Evolutionary conservation across 2,888 invertebrate species (phyloP).

Genomic region (Sialis fuliginosa): DNA sequence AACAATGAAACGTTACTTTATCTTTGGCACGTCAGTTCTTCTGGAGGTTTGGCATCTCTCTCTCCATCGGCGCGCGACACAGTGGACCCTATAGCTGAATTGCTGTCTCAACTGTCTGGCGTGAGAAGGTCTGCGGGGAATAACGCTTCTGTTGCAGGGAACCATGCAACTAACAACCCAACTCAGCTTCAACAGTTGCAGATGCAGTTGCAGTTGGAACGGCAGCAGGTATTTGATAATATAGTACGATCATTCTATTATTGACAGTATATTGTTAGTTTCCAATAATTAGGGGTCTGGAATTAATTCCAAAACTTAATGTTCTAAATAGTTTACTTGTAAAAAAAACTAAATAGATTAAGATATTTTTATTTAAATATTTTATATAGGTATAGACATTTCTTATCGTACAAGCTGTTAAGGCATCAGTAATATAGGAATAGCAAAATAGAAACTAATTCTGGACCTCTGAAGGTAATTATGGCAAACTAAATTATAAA

Average conservation of each 20-base stretch:
- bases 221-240: conserved; percentile 53
- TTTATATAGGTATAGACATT: too few relatives aligned
- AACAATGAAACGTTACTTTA: background rate
- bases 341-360: too few relatives aligned
- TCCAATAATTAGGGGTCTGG: background rate
- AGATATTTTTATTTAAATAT: too few relatives aligned
- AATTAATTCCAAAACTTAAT: too few relatives aligned
- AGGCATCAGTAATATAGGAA: too few relatives aligned
- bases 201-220: conserved; percentile 84
- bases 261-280: background rate
- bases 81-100: conserved; percentile 92
- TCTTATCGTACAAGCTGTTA: too few relatives aligned
- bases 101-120: conserved; percentile 87
- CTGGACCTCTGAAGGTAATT: background rate
- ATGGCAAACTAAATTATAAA: background rate
- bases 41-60: conserved; percentile 66
- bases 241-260: background rate
- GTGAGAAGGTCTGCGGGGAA: conserved; percentile 54
- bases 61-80: conserved; percentile 83
- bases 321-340: too few relatives aligned
- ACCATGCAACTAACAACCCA: conserved; percentile 40
- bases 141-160: conserved; percentile 32
- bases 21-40: conserved; percentile 40
- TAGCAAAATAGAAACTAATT: too few relatives aligned
- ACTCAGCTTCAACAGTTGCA: conserved; percentile 83